Conservation (phyloP, 2,888 invertebrate genomes). For the Notocelia uddmanniana region DNA sequence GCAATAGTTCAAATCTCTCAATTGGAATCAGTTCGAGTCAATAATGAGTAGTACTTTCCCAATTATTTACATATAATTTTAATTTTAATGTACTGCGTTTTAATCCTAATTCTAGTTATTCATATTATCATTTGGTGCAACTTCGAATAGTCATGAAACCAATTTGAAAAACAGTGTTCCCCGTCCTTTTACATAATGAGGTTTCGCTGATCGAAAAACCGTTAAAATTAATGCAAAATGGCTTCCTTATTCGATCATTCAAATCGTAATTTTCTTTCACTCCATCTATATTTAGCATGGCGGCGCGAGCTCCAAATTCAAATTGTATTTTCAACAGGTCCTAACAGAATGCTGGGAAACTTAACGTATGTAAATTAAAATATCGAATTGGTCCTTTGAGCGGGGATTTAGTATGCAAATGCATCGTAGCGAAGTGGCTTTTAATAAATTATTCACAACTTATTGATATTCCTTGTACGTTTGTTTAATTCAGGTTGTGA, state of each 20-base stretch:
- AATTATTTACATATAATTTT: too few relatives aligned
- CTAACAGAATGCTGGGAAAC: slow-evolving; percentile 3
- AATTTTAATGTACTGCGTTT: too few relatives aligned
- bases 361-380: slow-evolving; percentile 33
- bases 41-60: too few relatives aligned
- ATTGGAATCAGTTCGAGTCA: not conserved
- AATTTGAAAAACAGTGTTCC: too few relatives aligned
- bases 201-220: not conserved
- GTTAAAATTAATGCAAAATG: not conserved
- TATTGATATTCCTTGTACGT: slow-evolving; percentile 34
- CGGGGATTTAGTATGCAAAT: slow-evolving; percentile 24
- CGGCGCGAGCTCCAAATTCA: not conserved
- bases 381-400: slow-evolving; percentile 31
- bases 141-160: not conserved
- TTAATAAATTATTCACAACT: slow-evolving; percentile 31
- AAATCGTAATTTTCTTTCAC: not conserved
- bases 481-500: slow-evolving; percentile 30
- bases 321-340: slow-evolving; percentile 21
- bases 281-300: slow-evolving; percentile 6
- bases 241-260: not conserved
- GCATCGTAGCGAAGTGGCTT: slow-evolving; percentile 12
- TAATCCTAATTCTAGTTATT: too few relatives aligned
- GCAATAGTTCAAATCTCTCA: not conserved
- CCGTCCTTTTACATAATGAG: not conserved
- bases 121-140: too few relatives aligned